phyloP scores from a whole-genome alignment of 2,888 invertebrate genomes.

The Neoscelio sp. region DNA sequence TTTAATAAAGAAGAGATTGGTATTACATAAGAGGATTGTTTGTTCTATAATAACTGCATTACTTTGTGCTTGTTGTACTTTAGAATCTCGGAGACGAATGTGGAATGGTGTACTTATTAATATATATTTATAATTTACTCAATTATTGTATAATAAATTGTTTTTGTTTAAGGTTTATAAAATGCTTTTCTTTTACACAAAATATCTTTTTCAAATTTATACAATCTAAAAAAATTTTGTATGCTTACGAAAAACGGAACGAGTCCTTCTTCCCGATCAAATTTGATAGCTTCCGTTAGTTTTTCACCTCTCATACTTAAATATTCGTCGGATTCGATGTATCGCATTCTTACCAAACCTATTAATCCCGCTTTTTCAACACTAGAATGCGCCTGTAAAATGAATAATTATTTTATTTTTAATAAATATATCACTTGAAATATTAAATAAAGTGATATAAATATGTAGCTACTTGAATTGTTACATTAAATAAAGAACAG shows the following conservation, averaged over 20 bases:
- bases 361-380: slow-evolving; percentile 98
- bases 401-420: slow-evolving; percentile 5
- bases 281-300: slow-evolving; percentile 90
- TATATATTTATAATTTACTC: no score
- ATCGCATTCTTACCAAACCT: slow-evolving; percentile 95
- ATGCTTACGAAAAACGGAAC: slow-evolving; percentile 95
- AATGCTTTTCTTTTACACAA: no score
- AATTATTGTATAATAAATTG: no score
- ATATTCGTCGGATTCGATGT: slow-evolving; percentile 94
- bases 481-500: no score
- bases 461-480: no score
- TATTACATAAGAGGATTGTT: slow-evolving; percentile 30
- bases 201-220: neutral
- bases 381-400: slow-evolving; percentile 92
- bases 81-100: neutral
- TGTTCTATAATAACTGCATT: slow-evolving; percentile 18
- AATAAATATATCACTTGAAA: neutral
- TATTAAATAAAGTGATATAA: no score
- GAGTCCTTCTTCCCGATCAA: slow-evolving; percentile 92
- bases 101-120: no score
- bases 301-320: slow-evolving; percentile 93
- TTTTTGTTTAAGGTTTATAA: neutral
- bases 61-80: neutral
- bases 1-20: slow-evolving; percentile 16
- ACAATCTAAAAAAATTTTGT: neutral